Percentiles rank a stretch among this genome's conserved stretches.
phyloP scores from a whole-genome alignment of 2,797 vertebrate species.

The Poecilia picta region DNA sequence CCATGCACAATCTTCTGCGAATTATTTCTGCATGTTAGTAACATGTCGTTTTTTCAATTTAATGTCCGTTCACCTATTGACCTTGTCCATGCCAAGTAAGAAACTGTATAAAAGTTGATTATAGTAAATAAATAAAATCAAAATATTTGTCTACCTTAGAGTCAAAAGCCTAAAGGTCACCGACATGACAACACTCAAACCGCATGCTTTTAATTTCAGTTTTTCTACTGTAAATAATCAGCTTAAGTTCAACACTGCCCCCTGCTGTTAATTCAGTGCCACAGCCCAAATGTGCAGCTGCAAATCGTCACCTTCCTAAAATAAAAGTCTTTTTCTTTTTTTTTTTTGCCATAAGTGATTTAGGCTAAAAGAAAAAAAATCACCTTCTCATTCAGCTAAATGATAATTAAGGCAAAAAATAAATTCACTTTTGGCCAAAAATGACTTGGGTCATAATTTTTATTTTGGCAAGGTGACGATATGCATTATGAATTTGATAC shows the following conservation, averaged over 20 bases:
- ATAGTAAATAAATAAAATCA: neutral
- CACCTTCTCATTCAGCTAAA: too few species aligned
- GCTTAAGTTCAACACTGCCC: conserved; percentile 70
- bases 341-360: too few species aligned
- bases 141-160: neutral
- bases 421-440: too few species aligned
- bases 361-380: too few species aligned
- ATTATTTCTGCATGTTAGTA: conserved; percentile 1
- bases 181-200: neutral
- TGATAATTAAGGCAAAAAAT: too few species aligned
- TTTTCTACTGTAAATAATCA: conserved; percentile 12
- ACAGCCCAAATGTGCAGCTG: conserved; percentile 43
- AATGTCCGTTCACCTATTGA: neutral
- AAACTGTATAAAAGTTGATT: neutral
- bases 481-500: conserved; percentile 23
- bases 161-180: neutral
- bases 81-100: neutral
- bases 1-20: conserved; percentile 4
- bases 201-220: neutral
- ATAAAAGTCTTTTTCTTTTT: too few species aligned
- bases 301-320: neutral
- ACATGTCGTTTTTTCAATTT: neutral
- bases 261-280: conserved; percentile 63
- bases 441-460: too few species aligned
- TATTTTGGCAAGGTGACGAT: neutral